Evolutionary conservation across 2,888 invertebrate species (phyloP).

Genomic region (Sycophila texana): DNA sequence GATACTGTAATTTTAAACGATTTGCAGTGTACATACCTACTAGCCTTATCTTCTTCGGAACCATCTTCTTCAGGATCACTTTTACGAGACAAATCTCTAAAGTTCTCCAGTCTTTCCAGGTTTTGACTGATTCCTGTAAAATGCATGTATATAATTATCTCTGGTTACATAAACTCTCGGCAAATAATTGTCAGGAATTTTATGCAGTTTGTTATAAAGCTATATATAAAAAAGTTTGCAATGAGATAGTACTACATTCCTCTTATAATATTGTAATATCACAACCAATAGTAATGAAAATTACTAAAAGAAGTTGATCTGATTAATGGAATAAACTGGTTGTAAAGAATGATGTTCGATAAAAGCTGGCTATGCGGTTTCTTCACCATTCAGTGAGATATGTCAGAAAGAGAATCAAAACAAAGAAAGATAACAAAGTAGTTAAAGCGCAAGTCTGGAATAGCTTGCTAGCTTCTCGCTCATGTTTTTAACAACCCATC

Average conservation of each 20-base stretch:
- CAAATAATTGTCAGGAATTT: too few species aligned
- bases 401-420: slow-evolving; percentile 21
- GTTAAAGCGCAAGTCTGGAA: neutral
- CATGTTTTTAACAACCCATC: slow-evolving; percentile 20
- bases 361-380: too few species aligned
- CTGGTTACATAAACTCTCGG: too few species aligned
- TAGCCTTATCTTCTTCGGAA: slow-evolving; percentile 80
- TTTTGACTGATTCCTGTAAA: slow-evolving; percentile 86
- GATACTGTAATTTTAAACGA: slow-evolving; percentile 28
- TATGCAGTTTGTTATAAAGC: too few species aligned
- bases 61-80: slow-evolving; percentile 81
- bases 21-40: slow-evolving; percentile 77
- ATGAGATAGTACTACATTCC: too few species aligned
- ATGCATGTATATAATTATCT: slow-evolving; percentile 64
- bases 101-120: slow-evolving; percentile 86
- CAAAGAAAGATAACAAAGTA: slow-evolving; percentile 15
- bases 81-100: slow-evolving; percentile 84
- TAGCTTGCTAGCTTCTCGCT: neutral
- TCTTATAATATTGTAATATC: too few species aligned
- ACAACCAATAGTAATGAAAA: too few species aligned
- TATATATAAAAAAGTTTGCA: too few species aligned
- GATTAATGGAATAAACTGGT: too few species aligned
- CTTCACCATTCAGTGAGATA: too few species aligned
- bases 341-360: too few species aligned
- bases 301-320: too few species aligned